Evolutionary conservation across 2,888 invertebrate species (phyloP), one percentile per base, ranked within the genome.

Genomic region (Ophion ventricosus): DNA sequence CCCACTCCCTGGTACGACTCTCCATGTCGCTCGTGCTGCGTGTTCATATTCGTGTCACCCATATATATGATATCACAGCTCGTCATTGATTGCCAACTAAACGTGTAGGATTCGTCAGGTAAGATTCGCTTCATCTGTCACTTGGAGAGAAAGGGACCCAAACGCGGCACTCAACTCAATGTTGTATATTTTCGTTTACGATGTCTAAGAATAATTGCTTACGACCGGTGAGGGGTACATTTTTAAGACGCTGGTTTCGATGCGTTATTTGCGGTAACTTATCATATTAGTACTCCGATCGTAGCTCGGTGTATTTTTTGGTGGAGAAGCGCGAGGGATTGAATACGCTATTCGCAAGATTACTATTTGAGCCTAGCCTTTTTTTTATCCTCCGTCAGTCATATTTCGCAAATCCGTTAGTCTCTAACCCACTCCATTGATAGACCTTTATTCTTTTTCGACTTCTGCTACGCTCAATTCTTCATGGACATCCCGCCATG

Each of bases 111-210:
- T 63, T 17, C 17, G 7, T 63, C 29, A 29, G n/a, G 35, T 63
- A 14, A 17, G 5, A 26, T 29, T 1, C 20, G 61, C 14, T 25
- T 61, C 14, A 17, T n/a, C 29, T 63, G n/a, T 63, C 10, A 63
- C 7, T 63, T 43, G 5, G 23, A 25, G 59, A 49, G 66, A 17
- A 66, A 66, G 64, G 35, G 14, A 14, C 43, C 73, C 57, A 29
- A 29, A 73, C 49, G 66, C 64, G 49, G 17, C 4, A 4, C 49
- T 49, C 17, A 49, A 49, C 49, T 49, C 49, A 26, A 35, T 17
- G 43, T 57, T 57, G 57, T 73, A 66, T 56, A 66, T 73, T 64
- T 66, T 20, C 23, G 40, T 26, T 66, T 26, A 40, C 56, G 35
- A 56, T 29, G 29, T 29, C 17, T 49, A 11, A 49, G 49, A 49